phyloP scores from a whole-genome alignment of 2,888 invertebrate genomes.

The Spilarctia lutea region DNA sequence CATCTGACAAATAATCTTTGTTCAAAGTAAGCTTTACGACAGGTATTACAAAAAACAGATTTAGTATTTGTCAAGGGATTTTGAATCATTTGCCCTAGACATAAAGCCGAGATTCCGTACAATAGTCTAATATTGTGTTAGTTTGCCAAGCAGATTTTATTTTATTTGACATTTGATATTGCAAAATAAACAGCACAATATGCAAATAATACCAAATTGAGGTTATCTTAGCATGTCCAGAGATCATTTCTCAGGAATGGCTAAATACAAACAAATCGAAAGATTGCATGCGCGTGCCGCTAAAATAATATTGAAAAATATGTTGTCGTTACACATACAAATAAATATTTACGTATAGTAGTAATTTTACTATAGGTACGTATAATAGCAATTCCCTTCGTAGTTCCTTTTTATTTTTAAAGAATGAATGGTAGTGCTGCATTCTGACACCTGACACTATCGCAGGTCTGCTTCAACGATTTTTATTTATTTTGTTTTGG shows the following conservation, averaged over 20 bases:
- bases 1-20: slow-evolving; percentile 40
- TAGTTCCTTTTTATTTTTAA: neutral
- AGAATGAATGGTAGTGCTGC: too few relatives aligned
- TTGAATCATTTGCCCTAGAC: neutral
- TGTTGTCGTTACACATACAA: neutral
- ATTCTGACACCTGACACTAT: neutral
- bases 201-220: slow-evolving; percentile 27
- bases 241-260: neutral
- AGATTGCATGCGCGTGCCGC: neutral
- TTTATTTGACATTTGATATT: slow-evolving; percentile 48
- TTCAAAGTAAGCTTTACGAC: slow-evolving; percentile 24
- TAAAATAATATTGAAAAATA: neutral
- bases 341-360: too few relatives aligned
- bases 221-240: slow-evolving; percentile 1
- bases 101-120: neutral
- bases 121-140: slow-evolving; percentile 17
- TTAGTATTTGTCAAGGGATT: neutral
- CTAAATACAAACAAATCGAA: slow-evolving; percentile 1
- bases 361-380: too few relatives aligned
- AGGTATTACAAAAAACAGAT: slow-evolving; percentile 10
- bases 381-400: neutral
- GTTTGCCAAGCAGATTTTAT: slow-evolving; percentile 31
- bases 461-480: neutral
- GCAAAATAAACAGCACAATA: slow-evolving; percentile 37
- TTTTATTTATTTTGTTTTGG: too few relatives aligned